Evolutionary conservation across 2,113 vertebrate species (phyloP).

Genomic region (Rhegmatorhina hoffmannsi): DNA sequence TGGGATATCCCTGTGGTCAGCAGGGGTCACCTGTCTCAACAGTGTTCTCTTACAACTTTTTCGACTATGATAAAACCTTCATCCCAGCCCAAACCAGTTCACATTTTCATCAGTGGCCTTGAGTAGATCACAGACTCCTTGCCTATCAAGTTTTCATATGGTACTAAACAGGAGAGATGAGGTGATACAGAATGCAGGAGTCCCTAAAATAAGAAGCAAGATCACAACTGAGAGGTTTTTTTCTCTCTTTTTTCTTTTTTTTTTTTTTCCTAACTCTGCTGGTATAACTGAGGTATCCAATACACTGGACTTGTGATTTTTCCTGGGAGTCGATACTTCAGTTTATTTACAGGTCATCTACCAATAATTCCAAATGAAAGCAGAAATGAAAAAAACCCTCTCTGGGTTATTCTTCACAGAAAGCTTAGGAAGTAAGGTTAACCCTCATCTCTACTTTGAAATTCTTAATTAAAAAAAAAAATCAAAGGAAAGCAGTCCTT

Average conservation of each 20-base stretch:
- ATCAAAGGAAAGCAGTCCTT: neutral
- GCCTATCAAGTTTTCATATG: neutral
- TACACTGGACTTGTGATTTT: neutral
- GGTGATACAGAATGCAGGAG: neutral
- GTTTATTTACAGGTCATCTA: neutral
- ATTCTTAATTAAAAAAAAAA: neutral
- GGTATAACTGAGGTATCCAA: neutral
- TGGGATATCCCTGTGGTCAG: neutral
- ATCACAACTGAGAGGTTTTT: neutral
- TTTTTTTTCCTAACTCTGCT: neutral
- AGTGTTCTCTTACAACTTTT: neutral
- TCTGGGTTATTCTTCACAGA: neutral
- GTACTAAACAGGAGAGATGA: rapidly evolving
- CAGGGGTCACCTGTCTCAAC: neutral
- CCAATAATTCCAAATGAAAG: neutral
- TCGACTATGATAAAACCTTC: neutral
- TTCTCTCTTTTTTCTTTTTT: neutral
- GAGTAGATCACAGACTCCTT: neutral
- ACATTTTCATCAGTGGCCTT: neutral
- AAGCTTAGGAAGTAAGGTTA: neutral
- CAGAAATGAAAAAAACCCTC: neutral
- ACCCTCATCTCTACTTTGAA: neutral
- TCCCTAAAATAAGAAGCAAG: neutral
- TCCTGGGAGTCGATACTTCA: neutral
- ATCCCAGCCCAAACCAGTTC: neutral